phyloP scores from a whole-genome alignment of 2,113 vertebrate species.

The Labeo catla region DNA sequence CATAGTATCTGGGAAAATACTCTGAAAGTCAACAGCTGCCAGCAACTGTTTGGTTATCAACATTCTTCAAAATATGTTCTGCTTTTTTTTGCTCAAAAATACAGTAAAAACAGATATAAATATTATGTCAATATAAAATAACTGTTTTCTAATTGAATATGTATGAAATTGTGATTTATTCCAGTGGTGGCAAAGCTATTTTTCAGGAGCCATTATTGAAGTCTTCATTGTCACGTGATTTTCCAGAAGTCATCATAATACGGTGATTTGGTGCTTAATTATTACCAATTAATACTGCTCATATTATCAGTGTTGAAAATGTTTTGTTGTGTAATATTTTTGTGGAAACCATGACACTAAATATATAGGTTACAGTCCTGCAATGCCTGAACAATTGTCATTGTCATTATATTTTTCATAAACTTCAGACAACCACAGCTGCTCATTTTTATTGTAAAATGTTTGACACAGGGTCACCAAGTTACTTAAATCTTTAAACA shows the following conservation, averaged over 20 bases:
- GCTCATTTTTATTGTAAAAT: not conserved
- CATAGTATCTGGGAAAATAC: too few relatives aligned
- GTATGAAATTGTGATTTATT: not conserved
- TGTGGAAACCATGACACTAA: not conserved
- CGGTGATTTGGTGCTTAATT: too few relatives aligned
- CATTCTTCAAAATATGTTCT: too few relatives aligned
- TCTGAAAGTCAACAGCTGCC: too few relatives aligned
- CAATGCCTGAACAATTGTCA: not conserved
- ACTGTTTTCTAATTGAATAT: not conserved
- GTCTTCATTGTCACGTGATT: not conserved
- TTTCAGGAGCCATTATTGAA: not conserved
- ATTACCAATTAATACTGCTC: not conserved
- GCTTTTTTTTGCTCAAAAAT: not conserved
- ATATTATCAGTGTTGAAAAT: not conserved
- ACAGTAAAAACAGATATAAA: not conserved
- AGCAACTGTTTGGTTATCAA: too few relatives aligned
- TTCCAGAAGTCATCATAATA: not conserved
- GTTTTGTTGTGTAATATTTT: not conserved
- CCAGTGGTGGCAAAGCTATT: not conserved
- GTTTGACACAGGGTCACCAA: constrained; percentile 9
- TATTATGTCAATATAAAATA: not conserved
- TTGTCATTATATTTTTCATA: not conserved
- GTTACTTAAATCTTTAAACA: not conserved
- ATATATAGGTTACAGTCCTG: not conserved
- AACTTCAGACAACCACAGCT: not conserved